Evolutionary conservation across 2,797 vertebrate species (phyloP).

Genomic region (Myotis myotis): DNA sequence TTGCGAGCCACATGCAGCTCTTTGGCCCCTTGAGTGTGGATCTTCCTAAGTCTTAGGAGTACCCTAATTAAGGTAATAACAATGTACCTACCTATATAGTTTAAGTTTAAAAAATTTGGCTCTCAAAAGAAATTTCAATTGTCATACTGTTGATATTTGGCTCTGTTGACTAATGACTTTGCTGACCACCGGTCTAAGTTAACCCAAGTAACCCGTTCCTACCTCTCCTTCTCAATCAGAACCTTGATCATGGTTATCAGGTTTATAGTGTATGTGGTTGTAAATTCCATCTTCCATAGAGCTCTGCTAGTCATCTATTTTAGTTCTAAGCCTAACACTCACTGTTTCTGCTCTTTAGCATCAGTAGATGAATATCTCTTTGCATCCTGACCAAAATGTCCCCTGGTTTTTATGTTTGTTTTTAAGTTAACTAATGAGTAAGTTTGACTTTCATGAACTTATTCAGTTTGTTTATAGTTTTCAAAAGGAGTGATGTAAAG

Average conservation of each 20-base stretch:
- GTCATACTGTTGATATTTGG: no score
- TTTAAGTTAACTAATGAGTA: neutral
- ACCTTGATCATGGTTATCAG: neutral
- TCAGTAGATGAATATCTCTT: neutral
- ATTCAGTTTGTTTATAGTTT: neutral
- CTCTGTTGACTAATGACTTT: no score
- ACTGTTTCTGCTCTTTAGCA: neutral
- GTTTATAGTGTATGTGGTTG: neutral
- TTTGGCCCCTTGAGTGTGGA: no score
- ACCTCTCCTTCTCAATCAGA: neutral
- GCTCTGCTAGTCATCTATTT: neutral
- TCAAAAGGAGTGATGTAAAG: neutral
- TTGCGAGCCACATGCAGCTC: no score
- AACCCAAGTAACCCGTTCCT: neutral
- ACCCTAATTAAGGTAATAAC: no score
- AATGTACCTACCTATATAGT: no score
- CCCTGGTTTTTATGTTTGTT: neutral
- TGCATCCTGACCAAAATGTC: neutral
- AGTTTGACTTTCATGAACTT: neutral
- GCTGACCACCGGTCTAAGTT: no score
- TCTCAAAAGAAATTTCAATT: no score
- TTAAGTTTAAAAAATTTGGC: no score
- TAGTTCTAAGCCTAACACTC: neutral
- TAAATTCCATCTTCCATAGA: neutral
- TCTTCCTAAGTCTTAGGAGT: no score